Evolutionary conservation across 2,888 invertebrate genomes (phyloP).

Genomic region (Selenia dentaria): DNA sequence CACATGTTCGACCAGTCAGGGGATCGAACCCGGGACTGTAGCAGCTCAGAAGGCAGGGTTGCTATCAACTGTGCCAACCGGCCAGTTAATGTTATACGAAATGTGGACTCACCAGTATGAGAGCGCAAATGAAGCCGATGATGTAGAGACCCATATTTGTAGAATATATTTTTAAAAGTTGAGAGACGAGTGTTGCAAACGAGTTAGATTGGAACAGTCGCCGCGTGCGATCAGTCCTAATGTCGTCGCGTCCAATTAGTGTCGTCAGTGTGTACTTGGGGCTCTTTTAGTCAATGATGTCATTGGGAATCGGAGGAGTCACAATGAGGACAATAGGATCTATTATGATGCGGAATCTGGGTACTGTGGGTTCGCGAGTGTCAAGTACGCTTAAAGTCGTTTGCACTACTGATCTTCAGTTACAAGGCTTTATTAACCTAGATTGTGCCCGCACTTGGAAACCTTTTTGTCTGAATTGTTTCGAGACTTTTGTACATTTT

Average conservation of each 20-base stretch:
- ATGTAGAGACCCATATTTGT: slow-evolving; percentile 64
- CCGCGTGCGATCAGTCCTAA: slow-evolving; percentile 48
- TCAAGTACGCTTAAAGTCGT: slow-evolving; percentile 30
- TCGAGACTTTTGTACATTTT: too few species aligned
- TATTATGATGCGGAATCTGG: slow-evolving; percentile 37
- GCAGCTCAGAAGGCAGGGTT: too few species aligned
- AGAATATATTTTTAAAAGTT: slow-evolving; percentile 30
- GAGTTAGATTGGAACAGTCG: slow-evolving; percentile 62
- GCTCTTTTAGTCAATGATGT: slow-evolving; percentile 71
- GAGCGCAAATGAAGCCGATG: slow-evolving; percentile 65
- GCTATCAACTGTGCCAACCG: too few species aligned
- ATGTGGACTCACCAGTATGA: slow-evolving; percentile 65
- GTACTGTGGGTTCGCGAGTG: slow-evolving; percentile 23
- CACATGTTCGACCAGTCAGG: too few species aligned
- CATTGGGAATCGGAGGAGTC: slow-evolving; percentile 59
- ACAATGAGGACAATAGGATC: slow-evolving; percentile 52
- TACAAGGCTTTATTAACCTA: background rate
- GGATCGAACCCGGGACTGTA: too few species aligned
- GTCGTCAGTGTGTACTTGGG: slow-evolving; percentile 57
- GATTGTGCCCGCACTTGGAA: too few species aligned
- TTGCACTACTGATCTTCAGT: slow-evolving; percentile 20
- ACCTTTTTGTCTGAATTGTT: too few species aligned
- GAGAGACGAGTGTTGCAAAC: slow-evolving; percentile 60
- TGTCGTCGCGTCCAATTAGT: slow-evolving; percentile 69
- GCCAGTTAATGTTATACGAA: slow-evolving; percentile 1